phyloP scores from a whole-genome alignment of 2,888 invertebrate genomes.

The Notodonta ziczac region DNA sequence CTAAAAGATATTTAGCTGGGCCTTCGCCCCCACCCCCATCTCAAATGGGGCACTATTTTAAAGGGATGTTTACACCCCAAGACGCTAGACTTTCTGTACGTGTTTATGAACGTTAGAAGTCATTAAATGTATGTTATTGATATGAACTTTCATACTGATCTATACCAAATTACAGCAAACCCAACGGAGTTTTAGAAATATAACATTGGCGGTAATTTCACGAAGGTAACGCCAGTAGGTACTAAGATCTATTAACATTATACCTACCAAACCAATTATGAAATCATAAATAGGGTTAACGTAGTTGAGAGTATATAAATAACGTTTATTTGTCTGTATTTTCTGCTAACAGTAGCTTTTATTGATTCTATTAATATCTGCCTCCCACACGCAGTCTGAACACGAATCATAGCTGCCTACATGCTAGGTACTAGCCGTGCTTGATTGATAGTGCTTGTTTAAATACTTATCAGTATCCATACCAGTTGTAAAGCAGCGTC shows the following conservation, averaged over 20 bases:
- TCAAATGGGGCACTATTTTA: slow-evolving; percentile 71
- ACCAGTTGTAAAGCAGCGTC: too few species aligned
- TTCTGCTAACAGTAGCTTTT: not conserved
- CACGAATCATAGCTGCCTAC: not conserved
- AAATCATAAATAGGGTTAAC: not conserved
- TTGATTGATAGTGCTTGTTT: not conserved
- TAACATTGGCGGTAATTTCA: too few species aligned
- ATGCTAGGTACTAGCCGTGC: not conserved
- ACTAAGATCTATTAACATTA: too few species aligned
- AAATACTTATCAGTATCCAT: not conserved
- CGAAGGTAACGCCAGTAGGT: too few species aligned
- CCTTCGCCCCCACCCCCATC: slow-evolving; percentile 35
- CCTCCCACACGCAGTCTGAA: not conserved
- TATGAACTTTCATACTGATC: not conserved
- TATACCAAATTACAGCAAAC: too few species aligned
- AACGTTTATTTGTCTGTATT: not conserved
- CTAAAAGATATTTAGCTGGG: slow-evolving; percentile 75
- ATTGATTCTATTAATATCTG: not conserved
- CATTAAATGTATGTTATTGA: not conserved
- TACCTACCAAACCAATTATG: not conserved
- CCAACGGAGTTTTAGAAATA: too few species aligned
- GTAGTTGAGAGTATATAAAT: not conserved
- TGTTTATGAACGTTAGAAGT: not conserved
- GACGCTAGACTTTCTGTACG: slow-evolving; percentile 36
- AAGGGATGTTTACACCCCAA: slow-evolving; percentile 76